These are phyloP conservation scores for Hydrotaea cyrtoneurina DNA, from an alignment of 2,888 invertebrate species.

Conservation along the genomic window DNA sequence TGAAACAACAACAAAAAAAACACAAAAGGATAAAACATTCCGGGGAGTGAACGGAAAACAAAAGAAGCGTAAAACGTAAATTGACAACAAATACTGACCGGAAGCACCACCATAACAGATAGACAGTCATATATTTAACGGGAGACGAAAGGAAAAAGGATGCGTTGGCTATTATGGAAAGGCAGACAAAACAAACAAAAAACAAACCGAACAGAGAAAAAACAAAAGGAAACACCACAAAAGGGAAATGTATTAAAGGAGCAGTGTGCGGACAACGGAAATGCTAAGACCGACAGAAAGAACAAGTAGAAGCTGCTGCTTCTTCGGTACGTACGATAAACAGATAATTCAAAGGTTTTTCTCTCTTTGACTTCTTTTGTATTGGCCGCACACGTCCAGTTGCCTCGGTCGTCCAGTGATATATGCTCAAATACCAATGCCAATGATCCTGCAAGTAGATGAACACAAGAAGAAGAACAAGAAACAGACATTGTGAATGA, in stretches of 20 bases:
- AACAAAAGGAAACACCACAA: slow-evolving; percentile 1
- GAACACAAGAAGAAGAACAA: background rate
- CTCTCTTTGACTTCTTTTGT: slow-evolving; percentile 70
- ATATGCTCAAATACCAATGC: slow-evolving; percentile 82
- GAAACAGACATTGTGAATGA: slow-evolving; percentile 3
- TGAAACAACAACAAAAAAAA: slow-evolving; percentile 46
- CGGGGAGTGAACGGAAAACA: slow-evolving; percentile 16
- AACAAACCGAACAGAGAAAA: slow-evolving; percentile 3
- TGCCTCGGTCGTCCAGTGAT: slow-evolving; percentile 81
- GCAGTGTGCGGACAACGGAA: slow-evolving; percentile 8
- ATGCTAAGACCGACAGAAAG: background rate
- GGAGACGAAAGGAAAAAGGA: background rate
- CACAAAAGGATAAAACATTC: slow-evolving; percentile 32
- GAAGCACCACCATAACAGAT: slow-evolving; percentile 10
- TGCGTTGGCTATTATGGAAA: background rate
- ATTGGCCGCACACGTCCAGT: slow-evolving; percentile 81
- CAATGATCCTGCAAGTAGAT: slow-evolving; percentile 73
- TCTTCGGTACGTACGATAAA: slow-evolving; percentile 78
- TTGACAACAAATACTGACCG: slow-evolving; percentile 55
- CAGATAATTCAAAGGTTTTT: slow-evolving; percentile 80
- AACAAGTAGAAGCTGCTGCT: background rate
- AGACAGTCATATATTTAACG: background rate
- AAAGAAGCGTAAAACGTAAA: slow-evolving; percentile 51
- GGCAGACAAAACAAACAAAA: slow-evolving; percentile 4
- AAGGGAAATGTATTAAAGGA: slow-evolving; percentile 15